Evolutionary conservation across 2,113 vertebrate genomes (phyloP).

Genomic region (Chinchilla lanigera): DNA sequence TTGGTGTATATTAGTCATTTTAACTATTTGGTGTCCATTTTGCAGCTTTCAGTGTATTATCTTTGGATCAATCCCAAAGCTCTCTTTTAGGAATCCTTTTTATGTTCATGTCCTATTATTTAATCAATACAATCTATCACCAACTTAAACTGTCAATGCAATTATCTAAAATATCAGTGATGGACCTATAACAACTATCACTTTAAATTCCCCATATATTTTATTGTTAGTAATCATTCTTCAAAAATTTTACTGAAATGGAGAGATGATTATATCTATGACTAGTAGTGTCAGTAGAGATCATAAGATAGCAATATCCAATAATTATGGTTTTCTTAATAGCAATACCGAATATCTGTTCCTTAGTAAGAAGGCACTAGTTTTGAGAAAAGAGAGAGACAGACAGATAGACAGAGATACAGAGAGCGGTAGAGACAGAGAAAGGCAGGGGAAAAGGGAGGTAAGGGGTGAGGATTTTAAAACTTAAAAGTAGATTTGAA

Average conservation of each 20-base stretch:
- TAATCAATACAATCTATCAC: constrained; percentile 69
- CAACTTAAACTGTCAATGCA: constrained; percentile 71
- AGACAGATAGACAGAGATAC: background rate
- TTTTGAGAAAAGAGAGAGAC: background rate
- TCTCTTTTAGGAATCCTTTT: constrained; percentile 14
- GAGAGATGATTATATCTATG: constrained; percentile 39
- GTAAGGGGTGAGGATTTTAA: background rate
- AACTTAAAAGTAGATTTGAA: background rate
- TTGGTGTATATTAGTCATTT: constrained; percentile 32
- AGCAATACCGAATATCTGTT: constrained; percentile 21
- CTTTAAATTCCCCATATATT: constrained; percentile 55
- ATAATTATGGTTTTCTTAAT: constrained; percentile 77
- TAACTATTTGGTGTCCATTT: constrained; percentile 53
- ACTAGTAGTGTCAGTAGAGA: constrained; percentile 20
- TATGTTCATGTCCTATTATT: background rate
- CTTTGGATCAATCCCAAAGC: constrained; percentile 16
- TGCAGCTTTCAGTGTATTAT: background rate
- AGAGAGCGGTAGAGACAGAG: background rate
- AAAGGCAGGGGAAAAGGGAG: too few species aligned
- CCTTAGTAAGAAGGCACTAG: background rate
- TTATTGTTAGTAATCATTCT: constrained; percentile 54
- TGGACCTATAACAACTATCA: constrained; percentile 62
- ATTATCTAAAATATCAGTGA: constrained; percentile 79
- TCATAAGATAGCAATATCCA: constrained; percentile 68
- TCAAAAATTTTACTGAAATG: constrained; percentile 70